Base-by-base conservation (phyloP, 2,113 vertebrate species). In the Blennius ocellaris region DNA sequence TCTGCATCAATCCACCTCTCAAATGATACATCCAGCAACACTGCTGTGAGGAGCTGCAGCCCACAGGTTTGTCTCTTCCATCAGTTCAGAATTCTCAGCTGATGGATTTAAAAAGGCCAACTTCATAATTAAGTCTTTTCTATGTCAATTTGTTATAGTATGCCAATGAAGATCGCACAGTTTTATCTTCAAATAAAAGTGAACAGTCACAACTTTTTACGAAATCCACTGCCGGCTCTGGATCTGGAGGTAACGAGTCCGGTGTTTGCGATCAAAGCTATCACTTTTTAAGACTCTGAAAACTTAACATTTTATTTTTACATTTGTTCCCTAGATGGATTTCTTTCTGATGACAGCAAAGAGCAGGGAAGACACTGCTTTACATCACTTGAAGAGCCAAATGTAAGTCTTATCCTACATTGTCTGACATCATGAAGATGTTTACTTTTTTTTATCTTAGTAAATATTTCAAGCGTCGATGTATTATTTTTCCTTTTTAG, bases 211-310 rank as follows among this genome's bases (percentile, higher is more conserved):
- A 61, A 37, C 16, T 66, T 7, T 7, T 69, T 7, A 59, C 81
- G 52, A 85, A 41, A 43, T 75, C 89, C 68, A 85, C 61, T 6
- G 73, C 87, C 50, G 86, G 85, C 73, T 64, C 68, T 58, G 59
- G 62, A 53, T 79, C 66, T 57, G 89, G 88, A 94, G 95, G 95
- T 93, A 80, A 73, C 21, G 4, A 30, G 4, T 50, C 51, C 12
- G n/a, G 11, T 21, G 6, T 48, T 48, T 30, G 21, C 21, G 21
- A 9, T 44, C 8, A 10, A 10, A 11, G 36, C 1, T 53, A 9
- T 1, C 53, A 1, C 41, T 45, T 9, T 15, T 9, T 14, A 5
- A 12, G 30, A 7, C 39, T 8, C 53, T 3, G 6, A n/a, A n/a
- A 15, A 7, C 48, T 55, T 37, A 10, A 41, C 16, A 8, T n/a